Base-by-base conservation (phyloP, 35 echinoderm and acorn worm genomes). In the Eucidaris tribuloides region DNA sequence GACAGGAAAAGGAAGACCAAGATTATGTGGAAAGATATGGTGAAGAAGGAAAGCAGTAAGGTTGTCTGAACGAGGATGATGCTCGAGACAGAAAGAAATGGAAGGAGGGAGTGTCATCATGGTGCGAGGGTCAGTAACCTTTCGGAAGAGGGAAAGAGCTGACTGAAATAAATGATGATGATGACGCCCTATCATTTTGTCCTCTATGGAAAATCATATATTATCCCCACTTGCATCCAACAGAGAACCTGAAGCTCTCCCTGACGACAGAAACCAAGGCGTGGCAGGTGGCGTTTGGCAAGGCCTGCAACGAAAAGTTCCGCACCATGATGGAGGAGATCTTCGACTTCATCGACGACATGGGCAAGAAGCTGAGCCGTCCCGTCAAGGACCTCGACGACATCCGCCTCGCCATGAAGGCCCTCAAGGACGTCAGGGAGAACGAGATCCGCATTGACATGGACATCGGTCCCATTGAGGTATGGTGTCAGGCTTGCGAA, bases 401-500 rank as follows among this genome's bases (percentile, higher is more conserved):
- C 45, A 99, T 99, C 61, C 82, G 96, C 56, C 58, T 99, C 45
- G 96, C 91, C 35, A 99, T 99, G 96, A 81, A 86, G 46, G 82
- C 96, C 14, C 77, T 99, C 19, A 93, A 93, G 66, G 96, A 99
- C 29, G 79, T 99, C 82, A 71, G 96, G 45, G 96, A 93, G 66
- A 99, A 99, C 58, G 96, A 99, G 83, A 99, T 99, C 61, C 65
- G 91, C 11, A 99, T 99, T 78, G 96, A 99, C 60, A 99, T 99
- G 96, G 91, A 91, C 52, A 99, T 99, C 81, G 96, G 96, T 41
- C 96, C 96, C 3, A 99, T 99, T 90, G 96, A 99, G 91, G 96
- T 99, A 63, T 65, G 41, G 79, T 64, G 37, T 7, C 22, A 17
- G 3, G 56, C n/a, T 1, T 59, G 56, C 18, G 19, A n/a, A n/a